These are phyloP conservation scores for Agrilus biguttatus DNA, from an alignment of 2,888 invertebrate species.

Conservation along the genomic window DNA sequence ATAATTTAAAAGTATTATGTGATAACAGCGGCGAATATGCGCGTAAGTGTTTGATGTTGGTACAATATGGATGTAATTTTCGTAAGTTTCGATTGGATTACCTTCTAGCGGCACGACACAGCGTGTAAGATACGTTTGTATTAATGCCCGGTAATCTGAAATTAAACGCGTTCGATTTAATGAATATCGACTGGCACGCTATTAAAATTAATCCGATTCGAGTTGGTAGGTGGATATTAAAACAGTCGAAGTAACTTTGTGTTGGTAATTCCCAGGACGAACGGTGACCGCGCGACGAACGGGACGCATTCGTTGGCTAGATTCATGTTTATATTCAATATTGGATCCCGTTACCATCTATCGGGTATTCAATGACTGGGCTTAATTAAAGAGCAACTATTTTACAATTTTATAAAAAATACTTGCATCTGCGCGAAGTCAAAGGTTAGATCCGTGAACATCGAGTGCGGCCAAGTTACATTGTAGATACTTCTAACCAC, in stretches of 20 bases:
- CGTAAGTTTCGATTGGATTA: too few species aligned
- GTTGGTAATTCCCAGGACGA: conserved; percentile 5
- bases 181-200: too few species aligned
- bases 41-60: too few species aligned
- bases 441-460: conserved; percentile 17
- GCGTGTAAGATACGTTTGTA: too few species aligned
- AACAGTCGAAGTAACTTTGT: conserved; percentile 11
- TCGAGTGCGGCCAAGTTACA: background rate
- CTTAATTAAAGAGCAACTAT: conserved; percentile 15
- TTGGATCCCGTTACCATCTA: conserved; percentile 23
- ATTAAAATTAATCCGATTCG: too few species aligned
- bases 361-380: conserved; percentile 17
- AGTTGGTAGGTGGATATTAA: conserved; percentile 12
- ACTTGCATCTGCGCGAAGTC: conserved; percentile 13
- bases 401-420: conserved; percentile 11
- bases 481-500: too few species aligned
- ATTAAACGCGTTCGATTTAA: too few species aligned
- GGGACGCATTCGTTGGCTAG: conserved; percentile 6
- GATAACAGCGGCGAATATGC: too few species aligned
- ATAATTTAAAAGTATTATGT: too few species aligned
- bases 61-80: too few species aligned
- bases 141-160: too few species aligned
- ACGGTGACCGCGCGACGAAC: background rate
- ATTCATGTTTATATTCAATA: conserved; percentile 25
- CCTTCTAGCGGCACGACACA: too few species aligned